Evolutionary conservation across 1,140 invertebrate species (phyloP).

Genomic region (Dendrolimus punctatus): DNA sequence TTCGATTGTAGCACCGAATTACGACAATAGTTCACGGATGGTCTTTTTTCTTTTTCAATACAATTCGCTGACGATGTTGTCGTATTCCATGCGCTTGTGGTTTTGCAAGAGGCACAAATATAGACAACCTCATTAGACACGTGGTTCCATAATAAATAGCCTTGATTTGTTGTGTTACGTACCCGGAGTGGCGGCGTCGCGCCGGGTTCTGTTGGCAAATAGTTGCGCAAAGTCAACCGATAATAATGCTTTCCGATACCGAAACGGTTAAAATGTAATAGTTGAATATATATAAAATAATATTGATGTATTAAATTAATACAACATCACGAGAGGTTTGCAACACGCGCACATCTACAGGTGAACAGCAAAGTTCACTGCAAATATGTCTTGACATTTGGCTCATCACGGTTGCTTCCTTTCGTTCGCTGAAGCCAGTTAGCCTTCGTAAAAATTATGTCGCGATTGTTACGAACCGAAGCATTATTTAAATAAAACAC

Average conservation of each 20-base stretch:
- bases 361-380: conserved; percentile 37
- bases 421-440: conserved; percentile 49
- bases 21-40: conserved; percentile 20
- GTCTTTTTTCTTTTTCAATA: conserved; percentile 10
- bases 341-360: conserved; percentile 20
- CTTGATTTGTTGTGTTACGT: conserved; percentile 28
- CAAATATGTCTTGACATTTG: conserved; percentile 52
- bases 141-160: conserved; percentile 26
- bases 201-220: conserved; percentile 19
- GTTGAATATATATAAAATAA: conserved; percentile 5
- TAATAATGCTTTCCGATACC: conserved; percentile 18
- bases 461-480: conserved; percentile 29
- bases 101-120: conserved; percentile 9
- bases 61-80: not conserved
- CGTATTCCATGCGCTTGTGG: conserved; percentile 2
- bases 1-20: conserved; percentile 19
- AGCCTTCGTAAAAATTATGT: conserved; percentile 49
- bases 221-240: conserved; percentile 18
- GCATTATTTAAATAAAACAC: conserved; percentile 7
- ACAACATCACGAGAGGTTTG: not conserved
- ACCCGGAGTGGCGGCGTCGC: conserved; percentile 10
- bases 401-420: conserved; percentile 39
- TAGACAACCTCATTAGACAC: conserved; percentile 21
- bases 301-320: conserved; percentile 3
- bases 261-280: conserved; percentile 11